Evolutionary conservation across 1,140 invertebrate genomes (phyloP).

Genomic region (Vanessa atalanta): DNA sequence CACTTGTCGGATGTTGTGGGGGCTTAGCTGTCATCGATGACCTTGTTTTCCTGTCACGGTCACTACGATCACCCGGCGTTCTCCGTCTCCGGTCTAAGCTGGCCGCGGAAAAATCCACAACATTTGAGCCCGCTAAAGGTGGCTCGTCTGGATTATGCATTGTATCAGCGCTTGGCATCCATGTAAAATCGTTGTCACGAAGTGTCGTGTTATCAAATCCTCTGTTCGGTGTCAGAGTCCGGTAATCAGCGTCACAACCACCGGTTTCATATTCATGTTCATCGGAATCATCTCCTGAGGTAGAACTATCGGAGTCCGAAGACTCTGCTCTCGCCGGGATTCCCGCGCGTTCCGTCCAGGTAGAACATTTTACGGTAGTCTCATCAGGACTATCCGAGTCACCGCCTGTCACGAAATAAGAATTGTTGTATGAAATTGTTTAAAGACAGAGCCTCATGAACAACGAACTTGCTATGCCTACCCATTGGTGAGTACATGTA

Average conservation of each 20-base stretch:
- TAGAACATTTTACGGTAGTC: constrained; percentile 72
- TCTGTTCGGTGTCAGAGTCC: constrained; percentile 67
- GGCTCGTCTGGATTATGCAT: constrained; percentile 65
- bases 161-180: constrained; percentile 76
- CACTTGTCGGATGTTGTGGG: constrained; percentile 70
- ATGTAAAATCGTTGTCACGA: constrained; percentile 83
- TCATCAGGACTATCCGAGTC: constrained; percentile 79
- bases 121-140: constrained; percentile 51
- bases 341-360: constrained; percentile 63
- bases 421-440: constrained; percentile 38
- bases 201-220: constrained; percentile 76
- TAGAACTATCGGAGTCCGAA: constrained; percentile 66
- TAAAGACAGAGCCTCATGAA: constrained; percentile 52
- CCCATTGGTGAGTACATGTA: constrained; percentile 80
- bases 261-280: constrained; percentile 61
- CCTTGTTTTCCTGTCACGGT: constrained; percentile 81
- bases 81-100: constrained; percentile 81
- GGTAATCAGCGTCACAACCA: constrained; percentile 59
- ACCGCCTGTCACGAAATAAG: constrained; percentile 75
- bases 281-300: constrained; percentile 70
- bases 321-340: constrained; percentile 58
- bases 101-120: constrained; percentile 63
- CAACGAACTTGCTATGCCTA: constrained; percentile 57
- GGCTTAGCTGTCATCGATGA: constrained; percentile 80
- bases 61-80: constrained; percentile 57